A percentile compares a stretch with the other conserved stretches of the same genome.
Conservation (phyloP, 2,888 invertebrate genomes). For the Exephanes ischioxanthus region DNA sequence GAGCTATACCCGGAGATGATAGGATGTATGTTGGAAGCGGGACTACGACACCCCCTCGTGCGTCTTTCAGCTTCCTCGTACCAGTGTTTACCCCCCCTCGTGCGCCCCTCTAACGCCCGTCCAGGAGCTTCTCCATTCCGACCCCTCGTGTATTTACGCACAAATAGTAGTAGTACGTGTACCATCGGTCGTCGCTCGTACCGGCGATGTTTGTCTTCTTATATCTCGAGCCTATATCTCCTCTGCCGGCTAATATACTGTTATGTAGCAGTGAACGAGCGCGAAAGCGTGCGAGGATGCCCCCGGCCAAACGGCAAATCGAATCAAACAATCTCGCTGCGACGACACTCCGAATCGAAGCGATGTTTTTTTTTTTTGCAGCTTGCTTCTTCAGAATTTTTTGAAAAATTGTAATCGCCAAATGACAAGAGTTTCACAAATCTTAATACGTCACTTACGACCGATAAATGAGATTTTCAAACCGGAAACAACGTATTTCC, state of each 20-base stretch:
- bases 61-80: slow-evolving; percentile 61
- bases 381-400: neutral
- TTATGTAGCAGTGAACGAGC: slow-evolving; percentile 51
- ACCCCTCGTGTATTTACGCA: slow-evolving; percentile 79
- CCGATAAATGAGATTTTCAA: too few species aligned
- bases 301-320: slow-evolving; percentile 51
- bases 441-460: too few species aligned
- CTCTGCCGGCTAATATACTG: slow-evolving; percentile 60
- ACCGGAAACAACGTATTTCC: too few species aligned
- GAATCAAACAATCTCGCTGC: slow-evolving; percentile 42
- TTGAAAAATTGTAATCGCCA: neutral
- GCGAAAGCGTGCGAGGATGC: slow-evolving; percentile 10
- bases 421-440: too few species aligned
- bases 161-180: slow-evolving; percentile 77
- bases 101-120: slow-evolving; percentile 60
- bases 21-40: slow-evolving; percentile 75
- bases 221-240: slow-evolving; percentile 75
- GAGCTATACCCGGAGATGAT: slow-evolving; percentile 37
- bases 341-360: neutral
- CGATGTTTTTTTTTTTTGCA: neutral
- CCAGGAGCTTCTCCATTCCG: slow-evolving; percentile 65
- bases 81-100: slow-evolving; percentile 59
- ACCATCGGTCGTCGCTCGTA: slow-evolving; percentile 72
- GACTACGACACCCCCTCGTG: slow-evolving; percentile 58
- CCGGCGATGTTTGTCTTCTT: slow-evolving; percentile 81